Conservation (phyloP, 2,113 vertebrate genomes). For the Arizona elegans region DNA sequence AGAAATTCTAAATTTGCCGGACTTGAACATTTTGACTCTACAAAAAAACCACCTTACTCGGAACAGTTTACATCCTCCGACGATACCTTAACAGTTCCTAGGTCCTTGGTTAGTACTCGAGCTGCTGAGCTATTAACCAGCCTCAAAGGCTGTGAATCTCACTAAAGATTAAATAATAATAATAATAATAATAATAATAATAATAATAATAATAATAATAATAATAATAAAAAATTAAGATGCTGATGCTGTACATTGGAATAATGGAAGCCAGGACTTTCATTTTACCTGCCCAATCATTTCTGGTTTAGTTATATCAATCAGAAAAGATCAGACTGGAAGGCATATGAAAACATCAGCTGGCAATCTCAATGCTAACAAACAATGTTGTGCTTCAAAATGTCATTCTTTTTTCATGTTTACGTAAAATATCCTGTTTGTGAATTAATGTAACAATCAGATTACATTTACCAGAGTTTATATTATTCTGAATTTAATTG, state of each 20-base stretch:
- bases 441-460: background rate
- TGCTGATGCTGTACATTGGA: background rate
- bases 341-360: background rate
- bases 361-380: background rate
- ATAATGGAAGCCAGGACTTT: background rate
- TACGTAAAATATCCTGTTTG: background rate
- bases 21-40: no score
- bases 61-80: no score
- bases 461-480: background rate
- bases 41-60: no score
- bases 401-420: background rate
- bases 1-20: no score
- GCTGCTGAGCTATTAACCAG: no score
- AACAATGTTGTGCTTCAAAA: background rate
- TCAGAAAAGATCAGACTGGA: background rate
- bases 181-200: background rate
- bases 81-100: no score
- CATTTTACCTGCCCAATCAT: background rate
- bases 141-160: no score
- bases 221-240: background rate
- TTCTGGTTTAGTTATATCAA: background rate
- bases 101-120: no score
- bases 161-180: background rate
- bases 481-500: background rate
- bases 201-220: background rate